A percentile compares a stretch with the other conserved stretches of the same genome.
These are phyloP conservation scores for Drosophila kurseongensis DNA, from an alignment of 1,140 invertebrate species.

Conservation along the genomic window DNA sequence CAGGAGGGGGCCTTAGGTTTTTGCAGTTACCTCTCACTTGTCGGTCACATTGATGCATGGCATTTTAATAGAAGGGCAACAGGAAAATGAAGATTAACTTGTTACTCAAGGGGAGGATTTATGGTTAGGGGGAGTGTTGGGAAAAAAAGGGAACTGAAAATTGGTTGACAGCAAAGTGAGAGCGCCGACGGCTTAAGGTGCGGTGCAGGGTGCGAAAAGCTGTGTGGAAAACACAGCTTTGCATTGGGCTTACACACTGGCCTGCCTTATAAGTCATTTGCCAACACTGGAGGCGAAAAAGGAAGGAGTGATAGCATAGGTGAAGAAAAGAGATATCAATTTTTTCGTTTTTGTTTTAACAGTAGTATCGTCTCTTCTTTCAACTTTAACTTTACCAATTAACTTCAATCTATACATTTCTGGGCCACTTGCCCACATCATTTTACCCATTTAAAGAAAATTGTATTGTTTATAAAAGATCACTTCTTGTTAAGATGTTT, in stretches of 20 bases:
- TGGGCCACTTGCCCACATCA: too few species aligned
- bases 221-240: conserved; percentile 9
- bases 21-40: conserved; percentile 32
- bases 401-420: too few species aligned
- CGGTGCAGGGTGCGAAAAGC: conserved; percentile 13
- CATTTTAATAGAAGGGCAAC: conserved; percentile 69
- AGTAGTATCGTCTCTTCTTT: too few species aligned
- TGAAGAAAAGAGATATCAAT: too few species aligned
- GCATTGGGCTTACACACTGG: conserved; percentile 6
- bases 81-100: conserved; percentile 77
- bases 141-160: conserved; percentile 11
- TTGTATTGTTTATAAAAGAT: too few species aligned
- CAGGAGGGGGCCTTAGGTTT: conserved; percentile 37
- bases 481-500: too few species aligned
- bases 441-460: too few species aligned
- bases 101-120: conserved; percentile 39
- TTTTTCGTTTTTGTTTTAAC: too few species aligned
- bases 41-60: conserved; percentile 75
- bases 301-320: too few species aligned
- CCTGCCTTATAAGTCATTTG: conserved; percentile 5
- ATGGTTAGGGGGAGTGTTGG: conserved; percentile 1
- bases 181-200: not conserved
- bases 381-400: too few species aligned
- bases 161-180: conserved; percentile 22
- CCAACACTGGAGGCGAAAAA: conserved; percentile 1